Evolutionary conservation across 2,888 invertebrate genomes (phyloP).

Genomic region (Minunthozetes semirufus): DNA sequence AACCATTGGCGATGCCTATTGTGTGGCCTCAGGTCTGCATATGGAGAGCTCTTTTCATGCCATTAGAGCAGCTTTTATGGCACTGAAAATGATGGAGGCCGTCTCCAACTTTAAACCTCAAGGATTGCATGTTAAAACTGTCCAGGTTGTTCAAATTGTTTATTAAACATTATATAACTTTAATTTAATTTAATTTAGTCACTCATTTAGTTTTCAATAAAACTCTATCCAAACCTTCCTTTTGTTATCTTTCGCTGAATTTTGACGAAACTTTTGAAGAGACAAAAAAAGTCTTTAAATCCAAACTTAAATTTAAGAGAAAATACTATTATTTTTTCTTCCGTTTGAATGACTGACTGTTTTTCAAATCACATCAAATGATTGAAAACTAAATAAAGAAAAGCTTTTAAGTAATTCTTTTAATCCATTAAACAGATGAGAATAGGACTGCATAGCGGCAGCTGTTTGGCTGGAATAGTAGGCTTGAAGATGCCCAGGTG

Average conservation of each 20-base stretch:
- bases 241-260: too few species aligned
- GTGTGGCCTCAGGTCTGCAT: slow-evolving; percentile 87
- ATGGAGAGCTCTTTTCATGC: slow-evolving; percentile 78
- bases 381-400: too few species aligned
- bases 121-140: slow-evolving; percentile 32
- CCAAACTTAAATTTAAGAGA: too few species aligned
- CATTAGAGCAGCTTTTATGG: slow-evolving; percentile 94
- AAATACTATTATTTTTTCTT: too few species aligned
- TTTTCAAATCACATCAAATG: too few species aligned
- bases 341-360: too few species aligned
- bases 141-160: slow-evolving; percentile 11
- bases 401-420: not conserved
- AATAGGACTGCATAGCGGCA: slow-evolving; percentile 87
- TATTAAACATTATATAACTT: not conserved
- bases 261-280: too few species aligned
- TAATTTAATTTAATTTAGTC: not conserved
- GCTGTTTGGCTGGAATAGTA: slow-evolving; percentile 86
- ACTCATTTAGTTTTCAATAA: too few species aligned
- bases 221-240: too few species aligned
- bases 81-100: slow-evolving; percentile 82
- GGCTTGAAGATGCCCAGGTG: slow-evolving; percentile 80
- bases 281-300: too few species aligned
- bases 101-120: slow-evolving; percentile 51
- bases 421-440: slow-evolving; percentile 64
- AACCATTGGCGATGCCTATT: slow-evolving; percentile 93